Percentiles rank a stretch among this genome's conserved stretches.
These are phyloP conservation scores for Agapetus fuscipes DNA, from an alignment of 2,888 invertebrate species.

Conservation along the genomic window DNA sequence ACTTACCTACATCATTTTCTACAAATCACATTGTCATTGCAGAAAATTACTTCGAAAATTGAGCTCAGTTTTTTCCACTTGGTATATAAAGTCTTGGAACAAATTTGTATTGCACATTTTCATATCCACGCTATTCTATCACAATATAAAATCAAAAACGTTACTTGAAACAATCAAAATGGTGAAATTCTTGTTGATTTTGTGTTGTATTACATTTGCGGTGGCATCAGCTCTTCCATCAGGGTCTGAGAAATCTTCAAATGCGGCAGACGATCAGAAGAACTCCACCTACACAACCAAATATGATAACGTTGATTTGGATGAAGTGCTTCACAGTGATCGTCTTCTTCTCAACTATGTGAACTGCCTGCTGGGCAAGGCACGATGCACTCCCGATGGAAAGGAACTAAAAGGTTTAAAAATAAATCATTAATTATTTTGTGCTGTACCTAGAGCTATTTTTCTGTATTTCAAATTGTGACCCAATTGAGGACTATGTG, in stretches of 20 bases:
- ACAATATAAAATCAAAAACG: neutral
- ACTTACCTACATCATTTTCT: no score
- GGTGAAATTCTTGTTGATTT: neutral
- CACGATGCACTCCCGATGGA: constrained; percentile 59
- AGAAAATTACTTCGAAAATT: no score
- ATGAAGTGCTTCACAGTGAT: constrained; percentile 55
- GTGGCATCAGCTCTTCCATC: neutral
- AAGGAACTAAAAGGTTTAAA: constrained; percentile 60
- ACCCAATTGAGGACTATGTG: no score
- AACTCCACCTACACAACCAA: constrained; percentile 46
- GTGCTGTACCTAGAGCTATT: no score
- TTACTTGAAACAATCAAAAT: no score
- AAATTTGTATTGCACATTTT: neutral
- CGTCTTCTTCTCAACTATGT: constrained; percentile 56
- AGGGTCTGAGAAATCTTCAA: neutral
- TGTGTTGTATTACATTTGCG: neutral
- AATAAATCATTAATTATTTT: no score
- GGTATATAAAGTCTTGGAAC: no score
- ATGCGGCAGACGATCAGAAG: constrained; percentile 9
- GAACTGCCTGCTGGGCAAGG: constrained; percentile 53
- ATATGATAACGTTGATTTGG: constrained; percentile 59
- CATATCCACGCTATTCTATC: neutral
- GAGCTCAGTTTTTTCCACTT: no score
- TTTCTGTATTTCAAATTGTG: no score
- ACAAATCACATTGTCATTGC: no score